phyloP scores from a whole-genome alignment of 2,113 vertebrate species.

The Madoqua kirkii region DNA sequence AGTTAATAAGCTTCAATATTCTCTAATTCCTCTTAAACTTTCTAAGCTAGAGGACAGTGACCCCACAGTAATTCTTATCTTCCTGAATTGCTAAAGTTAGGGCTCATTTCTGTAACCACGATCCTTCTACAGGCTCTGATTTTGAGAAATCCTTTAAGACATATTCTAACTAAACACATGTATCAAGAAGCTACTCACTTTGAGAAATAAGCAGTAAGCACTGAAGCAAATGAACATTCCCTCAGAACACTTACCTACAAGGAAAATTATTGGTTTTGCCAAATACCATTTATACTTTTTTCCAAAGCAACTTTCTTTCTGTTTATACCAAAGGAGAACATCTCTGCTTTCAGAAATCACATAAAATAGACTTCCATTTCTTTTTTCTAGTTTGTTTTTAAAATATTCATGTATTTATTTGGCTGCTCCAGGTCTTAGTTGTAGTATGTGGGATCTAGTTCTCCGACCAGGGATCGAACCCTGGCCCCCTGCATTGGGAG shows the following conservation, averaged over 20 bases:
- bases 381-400: neutral
- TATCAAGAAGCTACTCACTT: neutral
- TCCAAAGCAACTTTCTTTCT: neutral
- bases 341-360: neutral
- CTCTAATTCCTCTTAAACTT: neutral
- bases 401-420: neutral
- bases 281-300: neutral
- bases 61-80: fast-evolving
- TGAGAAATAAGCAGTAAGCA: neutral
- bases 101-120: neutral
- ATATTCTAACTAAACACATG: neutral
- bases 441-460: neutral
- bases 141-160: neutral
- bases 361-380: neutral
- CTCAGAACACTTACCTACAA: neutral
- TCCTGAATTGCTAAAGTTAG: neutral
- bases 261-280: neutral
- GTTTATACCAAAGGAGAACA: neutral
- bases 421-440: neutral
- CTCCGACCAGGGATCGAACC: neutral
- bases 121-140: neutral
- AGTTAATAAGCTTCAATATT: neutral
- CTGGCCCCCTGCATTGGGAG: neutral
- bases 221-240: neutral
- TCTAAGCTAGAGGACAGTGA: neutral